Evolutionary conservation across 2,888 invertebrate species (phyloP).

Genomic region (Epinotia ramella): DNA sequence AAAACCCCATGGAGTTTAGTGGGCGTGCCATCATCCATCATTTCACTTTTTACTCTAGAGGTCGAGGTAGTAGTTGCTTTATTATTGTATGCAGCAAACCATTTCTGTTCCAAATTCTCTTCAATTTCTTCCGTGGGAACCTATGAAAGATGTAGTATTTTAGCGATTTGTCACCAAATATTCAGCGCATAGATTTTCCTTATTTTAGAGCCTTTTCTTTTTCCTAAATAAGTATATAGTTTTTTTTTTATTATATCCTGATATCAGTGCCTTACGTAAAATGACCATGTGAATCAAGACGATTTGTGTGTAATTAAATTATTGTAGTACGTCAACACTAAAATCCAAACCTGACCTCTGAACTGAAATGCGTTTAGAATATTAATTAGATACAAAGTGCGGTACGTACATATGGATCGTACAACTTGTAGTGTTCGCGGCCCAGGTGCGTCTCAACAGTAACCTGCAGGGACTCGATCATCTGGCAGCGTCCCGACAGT

Average conservation of each 20-base stretch:
- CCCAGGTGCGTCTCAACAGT: slow-evolving; percentile 64
- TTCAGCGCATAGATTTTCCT: no score
- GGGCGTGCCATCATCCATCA: not conserved
- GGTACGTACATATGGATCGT: slow-evolving; percentile 76
- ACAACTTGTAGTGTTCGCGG: slow-evolving; percentile 72
- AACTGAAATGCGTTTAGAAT: not conserved
- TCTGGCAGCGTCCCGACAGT: slow-evolving; percentile 85
- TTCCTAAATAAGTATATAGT: no score
- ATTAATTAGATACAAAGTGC: not conserved
- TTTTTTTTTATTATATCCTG: no score
- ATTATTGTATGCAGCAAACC: slow-evolving; percentile 73
- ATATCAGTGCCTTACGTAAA: no score
- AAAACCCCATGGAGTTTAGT: slow-evolving; percentile 13
- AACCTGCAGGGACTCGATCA: slow-evolving; percentile 85
- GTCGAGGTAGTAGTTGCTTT: not conserved
- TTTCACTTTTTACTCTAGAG: not conserved
- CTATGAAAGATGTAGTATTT: not conserved
- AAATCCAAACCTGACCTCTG: no score
- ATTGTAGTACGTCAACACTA: no score
- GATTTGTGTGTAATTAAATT: no score
- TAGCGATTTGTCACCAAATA: not conserved
- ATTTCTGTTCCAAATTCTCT: slow-evolving; percentile 75
- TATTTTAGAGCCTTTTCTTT: no score
- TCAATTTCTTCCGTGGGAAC: slow-evolving; percentile 67
- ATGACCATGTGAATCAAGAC: no score